Conservation (phyloP, 2,113 vertebrate genomes). For the Panurus biarmicus region DNA sequence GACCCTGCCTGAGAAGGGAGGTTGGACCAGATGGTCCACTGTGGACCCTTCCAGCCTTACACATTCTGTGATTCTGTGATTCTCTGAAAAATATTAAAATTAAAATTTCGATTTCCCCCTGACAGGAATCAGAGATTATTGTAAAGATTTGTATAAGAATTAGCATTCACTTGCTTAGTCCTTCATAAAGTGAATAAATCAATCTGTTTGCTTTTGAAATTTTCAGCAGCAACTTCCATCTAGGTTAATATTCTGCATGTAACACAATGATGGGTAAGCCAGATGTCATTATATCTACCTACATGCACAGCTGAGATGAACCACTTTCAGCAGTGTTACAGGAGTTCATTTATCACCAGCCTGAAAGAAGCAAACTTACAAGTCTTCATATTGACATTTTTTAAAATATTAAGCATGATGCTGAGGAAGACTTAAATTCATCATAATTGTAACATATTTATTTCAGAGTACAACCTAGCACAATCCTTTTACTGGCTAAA, state of each 20-base stretch:
- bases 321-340: background rate
- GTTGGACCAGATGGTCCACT: too few relatives aligned
- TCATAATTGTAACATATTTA: background rate
- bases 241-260: background rate
- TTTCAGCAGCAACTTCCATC: background rate
- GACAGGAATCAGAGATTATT: background rate
- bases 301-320: background rate
- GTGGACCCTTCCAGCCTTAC: background rate
- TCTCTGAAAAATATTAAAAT: background rate
- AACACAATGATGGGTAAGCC: background rate
- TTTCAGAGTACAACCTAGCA: background rate
- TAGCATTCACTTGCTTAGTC: background rate
- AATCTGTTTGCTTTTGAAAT: background rate
- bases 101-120: background rate
- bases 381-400: background rate
- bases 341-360: background rate
- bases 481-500: background rate
- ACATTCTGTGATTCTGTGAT: background rate
- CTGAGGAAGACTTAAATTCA: background rate
- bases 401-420: background rate
- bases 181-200: background rate
- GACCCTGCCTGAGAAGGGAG: background rate
- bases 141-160: background rate
- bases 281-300: background rate
- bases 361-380: background rate